Conservation (phyloP, 2,113 vertebrate genomes). For the Rousettus leschenaultii region DNA sequence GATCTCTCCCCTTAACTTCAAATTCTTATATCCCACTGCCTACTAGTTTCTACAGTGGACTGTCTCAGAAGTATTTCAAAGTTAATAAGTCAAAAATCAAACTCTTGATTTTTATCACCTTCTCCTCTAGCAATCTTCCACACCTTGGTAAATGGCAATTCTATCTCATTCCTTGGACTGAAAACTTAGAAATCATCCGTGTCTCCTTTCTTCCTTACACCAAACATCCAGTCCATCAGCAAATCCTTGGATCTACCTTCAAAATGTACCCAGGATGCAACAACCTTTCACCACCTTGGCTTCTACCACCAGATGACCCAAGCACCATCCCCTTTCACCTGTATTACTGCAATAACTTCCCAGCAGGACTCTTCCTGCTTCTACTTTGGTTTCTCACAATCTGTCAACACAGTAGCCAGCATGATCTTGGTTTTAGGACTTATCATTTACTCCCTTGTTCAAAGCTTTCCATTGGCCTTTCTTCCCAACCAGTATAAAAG, state of each 20-base stretch:
- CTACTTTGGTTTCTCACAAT: neutral
- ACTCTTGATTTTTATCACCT: neutral
- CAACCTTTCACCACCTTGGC: neutral
- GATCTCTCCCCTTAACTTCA: neutral
- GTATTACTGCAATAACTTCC: neutral
- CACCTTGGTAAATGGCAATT: neutral
- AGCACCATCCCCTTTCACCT: rapidly evolving
- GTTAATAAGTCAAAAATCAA: neutral
- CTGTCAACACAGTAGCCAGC: neutral
- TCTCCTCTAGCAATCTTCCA: neutral
- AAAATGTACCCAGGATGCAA: neutral
- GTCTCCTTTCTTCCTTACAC: neutral
- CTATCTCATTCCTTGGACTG: neutral
- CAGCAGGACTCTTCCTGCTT: neutral
- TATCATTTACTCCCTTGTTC: neutral
- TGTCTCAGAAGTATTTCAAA: neutral
- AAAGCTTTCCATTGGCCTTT: neutral
- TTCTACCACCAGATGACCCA: neutral
- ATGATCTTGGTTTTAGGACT: neutral
- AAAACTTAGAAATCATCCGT: neutral
- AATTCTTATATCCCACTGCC: neutral
- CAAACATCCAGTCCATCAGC: neutral
- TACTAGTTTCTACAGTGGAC: neutral
- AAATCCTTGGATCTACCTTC: neutral
- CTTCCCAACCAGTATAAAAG: neutral